A percentile compares a stretch with the other conserved stretches of the same genome.
Conservation (phyloP, 2,888 invertebrate genomes). For the Dasypogon diadema region DNA sequence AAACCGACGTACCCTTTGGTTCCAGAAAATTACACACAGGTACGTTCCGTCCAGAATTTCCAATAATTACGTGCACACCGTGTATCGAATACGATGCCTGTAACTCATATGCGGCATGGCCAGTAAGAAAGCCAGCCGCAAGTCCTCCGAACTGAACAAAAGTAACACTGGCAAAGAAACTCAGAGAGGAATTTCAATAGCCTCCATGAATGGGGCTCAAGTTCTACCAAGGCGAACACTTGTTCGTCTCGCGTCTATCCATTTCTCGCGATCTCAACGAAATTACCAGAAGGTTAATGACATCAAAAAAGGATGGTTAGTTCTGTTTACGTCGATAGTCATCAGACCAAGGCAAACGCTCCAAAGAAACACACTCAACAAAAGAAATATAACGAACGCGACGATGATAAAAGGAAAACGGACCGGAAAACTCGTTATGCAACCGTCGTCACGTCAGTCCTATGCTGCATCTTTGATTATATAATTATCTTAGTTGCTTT, state of each 20-base stretch:
- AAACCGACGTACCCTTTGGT: constrained; percentile 47
- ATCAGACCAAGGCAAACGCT: constrained; percentile 33
- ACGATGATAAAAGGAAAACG: constrained; percentile 44
- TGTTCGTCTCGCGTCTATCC: constrained; percentile 18
- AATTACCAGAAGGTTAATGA: constrained; percentile 50
- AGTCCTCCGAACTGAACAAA: constrained; percentile 30
- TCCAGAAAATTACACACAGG: constrained; percentile 51
- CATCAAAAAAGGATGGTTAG: constrained; percentile 46
- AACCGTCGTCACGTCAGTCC: constrained; percentile 40
- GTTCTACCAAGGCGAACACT: constrained; percentile 14
- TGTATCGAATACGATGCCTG: constrained; percentile 9
- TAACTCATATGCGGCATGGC: neutral
- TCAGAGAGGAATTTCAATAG: constrained; percentile 41
- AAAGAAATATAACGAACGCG: constrained; percentile 11
- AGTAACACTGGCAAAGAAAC: neutral
- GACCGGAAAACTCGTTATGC: constrained; percentile 52
- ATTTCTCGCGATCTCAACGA: constrained; percentile 18
- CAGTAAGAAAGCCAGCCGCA: constrained; percentile 1
- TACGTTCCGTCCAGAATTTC: constrained; percentile 48
- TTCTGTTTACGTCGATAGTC: constrained; percentile 49
- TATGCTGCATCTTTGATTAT: constrained; percentile 49
- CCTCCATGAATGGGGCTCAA: constrained; percentile 3
- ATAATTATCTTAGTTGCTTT: constrained; percentile 48
- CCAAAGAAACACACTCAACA: constrained; percentile 2
- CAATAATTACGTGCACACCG: constrained; percentile 49